phyloP scores from a whole-genome alignment of 2,797 vertebrate species.

The Squalus acanthias region DNA sequence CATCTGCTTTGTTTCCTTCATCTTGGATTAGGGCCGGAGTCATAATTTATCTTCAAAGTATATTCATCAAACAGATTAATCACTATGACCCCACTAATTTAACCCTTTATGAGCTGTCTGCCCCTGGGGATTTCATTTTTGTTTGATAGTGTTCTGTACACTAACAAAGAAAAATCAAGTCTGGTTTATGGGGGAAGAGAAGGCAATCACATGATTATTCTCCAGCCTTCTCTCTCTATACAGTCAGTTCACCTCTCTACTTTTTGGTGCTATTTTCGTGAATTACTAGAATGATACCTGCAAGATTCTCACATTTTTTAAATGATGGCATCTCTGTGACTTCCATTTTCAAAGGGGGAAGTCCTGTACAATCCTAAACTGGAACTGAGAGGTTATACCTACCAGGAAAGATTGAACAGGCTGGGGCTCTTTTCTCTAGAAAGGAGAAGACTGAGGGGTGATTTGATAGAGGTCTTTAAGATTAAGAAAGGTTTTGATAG shows the following conservation, averaged over 20 bases:
- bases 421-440: not conserved
- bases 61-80: conserved; percentile 31
- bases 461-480: not conserved
- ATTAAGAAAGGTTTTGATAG: not conserved
- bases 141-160: not conserved
- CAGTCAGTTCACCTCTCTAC: not conserved
- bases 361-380: not conserved
- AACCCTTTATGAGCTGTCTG: not conserved
- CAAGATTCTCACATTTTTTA: not conserved
- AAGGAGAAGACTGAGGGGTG: not conserved
- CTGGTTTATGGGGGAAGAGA: not conserved
- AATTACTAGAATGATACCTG: not conserved
- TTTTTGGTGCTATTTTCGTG: not conserved
- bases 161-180: not conserved
- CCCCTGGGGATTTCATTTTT: not conserved
- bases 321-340: not conserved
- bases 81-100: conserved; percentile 17
- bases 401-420: not conserved
- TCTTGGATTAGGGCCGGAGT: not conserved
- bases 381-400: not conserved
- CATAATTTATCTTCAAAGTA: conserved; percentile 33
- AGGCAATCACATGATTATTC: not conserved
- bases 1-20: conserved; percentile 34
- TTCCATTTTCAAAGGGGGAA: not conserved
- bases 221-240: not conserved